These are phyloP conservation scores for Peromyscus eremicus DNA, from an alignment of 2,797 vertebrate genomes.

Conservation along the genomic window DNA sequence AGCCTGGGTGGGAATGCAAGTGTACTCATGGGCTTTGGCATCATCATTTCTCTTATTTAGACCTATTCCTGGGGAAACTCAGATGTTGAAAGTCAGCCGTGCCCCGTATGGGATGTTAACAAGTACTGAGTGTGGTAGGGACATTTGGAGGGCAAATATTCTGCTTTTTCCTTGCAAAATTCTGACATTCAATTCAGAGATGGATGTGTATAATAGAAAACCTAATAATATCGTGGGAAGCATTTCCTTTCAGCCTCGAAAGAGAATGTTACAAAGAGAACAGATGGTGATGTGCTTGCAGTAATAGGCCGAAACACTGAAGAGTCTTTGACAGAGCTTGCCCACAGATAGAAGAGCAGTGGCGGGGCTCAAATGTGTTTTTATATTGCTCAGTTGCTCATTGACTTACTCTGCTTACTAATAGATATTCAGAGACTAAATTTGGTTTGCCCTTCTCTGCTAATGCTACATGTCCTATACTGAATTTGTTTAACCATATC, in stretches of 20 bases:
- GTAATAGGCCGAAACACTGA: slow-evolving; percentile 70
- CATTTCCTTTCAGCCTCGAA: slow-evolving; percentile 71
- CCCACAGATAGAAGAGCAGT: slow-evolving; percentile 68
- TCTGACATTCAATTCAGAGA: slow-evolving; percentile 64
- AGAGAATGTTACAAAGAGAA: slow-evolving; percentile 69
- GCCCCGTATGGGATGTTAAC: slow-evolving; percentile 1
- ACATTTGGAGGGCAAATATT: slow-evolving; percentile 67
- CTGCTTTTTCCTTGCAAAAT: slow-evolving; percentile 42
- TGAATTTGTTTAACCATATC: slow-evolving; percentile 64
- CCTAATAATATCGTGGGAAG: slow-evolving; percentile 73
- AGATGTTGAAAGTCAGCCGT: slow-evolving; percentile 17
- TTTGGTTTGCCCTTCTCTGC: slow-evolving; percentile 64
- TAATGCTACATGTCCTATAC: slow-evolving; percentile 7
- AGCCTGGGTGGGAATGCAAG: neutral
- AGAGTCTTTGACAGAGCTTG: slow-evolving; percentile 76
- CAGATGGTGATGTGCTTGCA: slow-evolving; percentile 79
- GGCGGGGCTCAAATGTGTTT: slow-evolving; percentile 67
- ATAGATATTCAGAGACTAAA: slow-evolving; percentile 67
- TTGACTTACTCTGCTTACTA: slow-evolving; percentile 76
- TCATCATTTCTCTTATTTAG: slow-evolving; percentile 10
- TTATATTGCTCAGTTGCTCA: slow-evolving; percentile 29
- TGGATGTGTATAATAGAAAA: slow-evolving; percentile 64
- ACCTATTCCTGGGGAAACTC: slow-evolving; percentile 30
- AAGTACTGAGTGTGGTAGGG: neutral
- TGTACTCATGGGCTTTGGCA: neutral